Percentiles rank a stretch among this genome's conserved stretches.
Evolutionary conservation across 2,113 vertebrate genomes (phyloP).

Genomic region (Hystrix brachyura): DNA sequence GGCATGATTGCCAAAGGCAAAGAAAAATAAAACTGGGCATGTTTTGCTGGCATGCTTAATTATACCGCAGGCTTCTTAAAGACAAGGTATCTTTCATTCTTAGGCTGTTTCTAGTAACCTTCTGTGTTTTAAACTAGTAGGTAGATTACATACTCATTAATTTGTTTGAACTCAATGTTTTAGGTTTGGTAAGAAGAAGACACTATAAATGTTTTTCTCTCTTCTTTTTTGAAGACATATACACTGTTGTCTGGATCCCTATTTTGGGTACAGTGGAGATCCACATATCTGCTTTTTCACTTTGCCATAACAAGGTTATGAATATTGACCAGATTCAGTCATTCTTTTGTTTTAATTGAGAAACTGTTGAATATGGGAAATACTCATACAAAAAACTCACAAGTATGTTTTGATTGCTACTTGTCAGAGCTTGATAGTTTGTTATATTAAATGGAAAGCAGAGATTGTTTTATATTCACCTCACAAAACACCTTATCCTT

Average conservation of each 20-base stretch:
- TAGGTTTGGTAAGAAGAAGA: neutral
- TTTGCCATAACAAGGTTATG: neutral
- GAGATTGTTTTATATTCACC: slow-evolving; percentile 3
- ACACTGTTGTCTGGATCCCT: neutral
- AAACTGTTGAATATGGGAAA: slow-evolving; percentile 13
- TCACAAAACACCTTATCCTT: neutral
- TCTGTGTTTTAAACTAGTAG: neutral
- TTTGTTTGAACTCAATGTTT: slow-evolving; percentile 21
- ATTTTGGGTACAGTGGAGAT: neutral
- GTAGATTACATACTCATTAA: neutral
- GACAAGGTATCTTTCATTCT: neutral
- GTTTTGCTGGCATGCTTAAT: neutral
- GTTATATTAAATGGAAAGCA: neutral
- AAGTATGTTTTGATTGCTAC: slow-evolving; percentile 12
- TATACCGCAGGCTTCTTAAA: neutral
- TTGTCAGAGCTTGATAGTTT: neutral
- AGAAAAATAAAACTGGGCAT: neutral
- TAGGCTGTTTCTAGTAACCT: neutral
- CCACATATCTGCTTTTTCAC: neutral
- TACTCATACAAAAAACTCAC: slow-evolving; percentile 1
- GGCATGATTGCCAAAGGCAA: neutral
- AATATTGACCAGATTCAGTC: neutral
- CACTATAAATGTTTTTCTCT: neutral
- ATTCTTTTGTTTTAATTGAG: neutral
- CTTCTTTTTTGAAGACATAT: neutral